phyloP scores from a whole-genome alignment of 2,113 vertebrate genomes.

The Suncus etruscus region DNA sequence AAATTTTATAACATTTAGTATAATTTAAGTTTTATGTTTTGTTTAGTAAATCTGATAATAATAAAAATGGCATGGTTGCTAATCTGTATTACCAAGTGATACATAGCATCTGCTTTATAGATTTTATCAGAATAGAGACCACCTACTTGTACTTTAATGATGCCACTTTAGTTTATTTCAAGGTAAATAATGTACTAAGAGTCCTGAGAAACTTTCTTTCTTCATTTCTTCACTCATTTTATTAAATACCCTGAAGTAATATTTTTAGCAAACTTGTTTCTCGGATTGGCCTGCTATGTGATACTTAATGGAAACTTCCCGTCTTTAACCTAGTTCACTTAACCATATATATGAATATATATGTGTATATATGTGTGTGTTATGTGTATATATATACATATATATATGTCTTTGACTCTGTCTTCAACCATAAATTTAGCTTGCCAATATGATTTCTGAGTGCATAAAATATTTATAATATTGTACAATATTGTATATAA shows the following conservation, averaged over 20 bases:
- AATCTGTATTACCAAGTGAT: not conserved
- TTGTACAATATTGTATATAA: too few relatives aligned
- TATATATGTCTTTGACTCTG: not conserved
- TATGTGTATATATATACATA: too few relatives aligned
- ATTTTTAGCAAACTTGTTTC: too few relatives aligned
- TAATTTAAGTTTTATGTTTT: constrained; percentile 38
- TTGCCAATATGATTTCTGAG: constrained; percentile 66
- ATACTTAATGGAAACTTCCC: constrained; percentile 22
- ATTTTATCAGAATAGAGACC: constrained; percentile 7
- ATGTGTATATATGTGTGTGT: not conserved
- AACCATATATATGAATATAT: not conserved
- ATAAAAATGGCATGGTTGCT: not conserved
- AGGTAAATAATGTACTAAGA: too few relatives aligned
- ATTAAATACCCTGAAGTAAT: not conserved
- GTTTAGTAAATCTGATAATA: not conserved
- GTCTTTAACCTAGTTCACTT: not conserved
- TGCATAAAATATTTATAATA: constrained; percentile 1
- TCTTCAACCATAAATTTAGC: constrained; percentile 45
- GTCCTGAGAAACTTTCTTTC: not conserved
- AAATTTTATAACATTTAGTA: not conserved
- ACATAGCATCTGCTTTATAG: not conserved
- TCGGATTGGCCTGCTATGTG: not conserved
- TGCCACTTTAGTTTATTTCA: not conserved
- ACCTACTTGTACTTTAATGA: constrained; percentile 33
- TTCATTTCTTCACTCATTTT: not conserved